Evolutionary conservation across 2,113 vertebrate genomes (phyloP).

Genomic region (Lates calcarifer): DNA sequence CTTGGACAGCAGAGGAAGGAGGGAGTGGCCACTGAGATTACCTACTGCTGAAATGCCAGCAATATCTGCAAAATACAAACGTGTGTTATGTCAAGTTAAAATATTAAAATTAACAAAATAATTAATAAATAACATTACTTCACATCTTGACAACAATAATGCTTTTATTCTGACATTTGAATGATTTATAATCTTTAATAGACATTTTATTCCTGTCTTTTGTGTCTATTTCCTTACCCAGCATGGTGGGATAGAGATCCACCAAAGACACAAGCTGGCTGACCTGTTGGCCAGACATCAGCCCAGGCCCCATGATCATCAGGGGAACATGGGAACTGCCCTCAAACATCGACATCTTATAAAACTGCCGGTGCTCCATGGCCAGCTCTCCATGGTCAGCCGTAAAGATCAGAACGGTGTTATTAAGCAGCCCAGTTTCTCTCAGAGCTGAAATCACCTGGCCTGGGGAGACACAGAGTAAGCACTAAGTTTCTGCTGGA

Average conservation of each 20-base stretch:
- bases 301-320: conserved; percentile 89
- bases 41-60: conserved; percentile 83
- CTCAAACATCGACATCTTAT: conserved; percentile 99
- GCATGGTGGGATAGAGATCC: conserved; percentile 94
- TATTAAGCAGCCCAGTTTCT: conserved; percentile 85
- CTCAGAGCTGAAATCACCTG: conserved; percentile 89
- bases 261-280: conserved; percentile 91
- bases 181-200: background rate
- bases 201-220: background rate
- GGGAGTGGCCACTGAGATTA: conserved; percentile 91
- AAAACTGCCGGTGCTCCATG: conserved; percentile 98
- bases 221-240: conserved; percentile 85
- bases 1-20: conserved; percentile 83
- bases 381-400: conserved; percentile 96
- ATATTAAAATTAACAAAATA: background rate
- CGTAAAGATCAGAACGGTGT: conserved; percentile 91
- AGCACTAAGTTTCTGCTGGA: background rate
- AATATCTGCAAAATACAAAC: conserved; percentile 84
- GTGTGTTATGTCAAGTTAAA: background rate
- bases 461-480: conserved; percentile 80
- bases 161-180: background rate
- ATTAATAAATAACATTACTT: no score
- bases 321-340: conserved; percentile 94
- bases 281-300: conserved; percentile 84
- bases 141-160: background rate